These are phyloP conservation scores for Aelia acuminata DNA, from an alignment of 2,888 invertebrate species.

Conservation along the genomic window DNA sequence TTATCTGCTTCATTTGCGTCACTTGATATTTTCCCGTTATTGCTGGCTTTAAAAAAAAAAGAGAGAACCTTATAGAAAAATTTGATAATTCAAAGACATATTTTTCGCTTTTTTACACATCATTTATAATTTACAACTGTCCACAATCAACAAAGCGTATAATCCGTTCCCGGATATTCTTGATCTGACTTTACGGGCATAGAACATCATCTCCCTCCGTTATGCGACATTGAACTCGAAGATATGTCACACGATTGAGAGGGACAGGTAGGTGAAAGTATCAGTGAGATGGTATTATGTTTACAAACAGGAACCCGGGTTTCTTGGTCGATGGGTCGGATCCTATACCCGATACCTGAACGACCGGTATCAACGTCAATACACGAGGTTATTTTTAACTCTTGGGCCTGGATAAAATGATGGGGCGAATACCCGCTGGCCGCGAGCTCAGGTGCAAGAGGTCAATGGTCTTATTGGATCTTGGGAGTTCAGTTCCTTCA, in stretches of 20 bases:
- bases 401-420: too few species aligned
- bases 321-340: background rate
- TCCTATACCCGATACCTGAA: background rate
- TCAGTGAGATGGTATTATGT: background rate
- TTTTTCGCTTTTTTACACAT: too few species aligned
- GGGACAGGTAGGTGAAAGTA: background rate
- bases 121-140: too few species aligned
- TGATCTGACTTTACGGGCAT: too few species aligned
- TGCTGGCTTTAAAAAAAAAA: too few species aligned
- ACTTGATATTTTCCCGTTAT: too few species aligned
- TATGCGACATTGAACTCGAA: background rate
- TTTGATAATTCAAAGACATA: too few species aligned
- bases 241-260: background rate
- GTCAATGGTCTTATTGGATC: background rate
- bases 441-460: background rate
- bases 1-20: too few species aligned
- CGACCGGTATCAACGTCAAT: background rate
- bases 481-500: background rate
- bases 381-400: background rate
- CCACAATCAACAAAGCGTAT: too few species aligned
- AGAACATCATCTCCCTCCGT: too few species aligned
- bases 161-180: too few species aligned
- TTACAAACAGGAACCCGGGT: constrained; percentile 23
- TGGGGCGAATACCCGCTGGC: background rate
- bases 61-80: too few species aligned